Percentiles rank a stretch among this genome's conserved stretches.
Evolutionary conservation across 1,140 invertebrate species (phyloP).

Genomic region (Caenorhabditis remanei): DNA sequence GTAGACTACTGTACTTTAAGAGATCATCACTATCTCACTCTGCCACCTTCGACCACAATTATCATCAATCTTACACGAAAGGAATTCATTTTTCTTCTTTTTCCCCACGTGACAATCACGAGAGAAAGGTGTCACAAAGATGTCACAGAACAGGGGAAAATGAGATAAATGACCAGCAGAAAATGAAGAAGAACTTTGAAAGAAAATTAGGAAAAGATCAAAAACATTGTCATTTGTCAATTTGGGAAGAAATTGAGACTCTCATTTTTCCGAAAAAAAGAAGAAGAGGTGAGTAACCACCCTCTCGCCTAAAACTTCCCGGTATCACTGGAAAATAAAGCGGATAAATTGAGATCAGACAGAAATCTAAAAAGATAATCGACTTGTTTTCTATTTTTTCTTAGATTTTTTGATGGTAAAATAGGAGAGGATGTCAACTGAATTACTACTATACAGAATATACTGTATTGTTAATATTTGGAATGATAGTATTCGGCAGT

Average conservation of each 20-base stretch:
- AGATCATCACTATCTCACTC: neutral
- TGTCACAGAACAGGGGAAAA: neutral
- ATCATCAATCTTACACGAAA: conserved; percentile 32
- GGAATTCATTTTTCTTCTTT: conserved; percentile 3
- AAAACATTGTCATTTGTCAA: conserved; percentile 47
- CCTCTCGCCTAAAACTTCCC: neutral
- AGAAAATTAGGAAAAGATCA: neutral
- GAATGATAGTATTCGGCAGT: too few relatives aligned
- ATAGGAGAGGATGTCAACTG: too few relatives aligned
- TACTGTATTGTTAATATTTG: too few relatives aligned
- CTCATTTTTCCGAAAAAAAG: neutral
- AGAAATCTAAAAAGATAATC: neutral
- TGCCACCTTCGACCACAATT: neutral
- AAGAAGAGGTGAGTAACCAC: neutral
- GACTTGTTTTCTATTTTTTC: neutral
- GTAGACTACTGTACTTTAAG: conserved; percentile 5
- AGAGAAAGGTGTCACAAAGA: neutral
- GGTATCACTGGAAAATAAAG: neutral
- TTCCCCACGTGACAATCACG: conserved; percentile 45
- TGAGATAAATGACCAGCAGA: conserved; percentile 6
- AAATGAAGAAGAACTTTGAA: neutral
- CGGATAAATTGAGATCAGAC: neutral
- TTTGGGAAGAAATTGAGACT: neutral
- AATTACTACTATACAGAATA: too few relatives aligned
- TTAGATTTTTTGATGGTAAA: too few relatives aligned